Base-by-base conservation (phyloP, 2,113 vertebrate species). In the Laterallus jamaicensis region DNA sequence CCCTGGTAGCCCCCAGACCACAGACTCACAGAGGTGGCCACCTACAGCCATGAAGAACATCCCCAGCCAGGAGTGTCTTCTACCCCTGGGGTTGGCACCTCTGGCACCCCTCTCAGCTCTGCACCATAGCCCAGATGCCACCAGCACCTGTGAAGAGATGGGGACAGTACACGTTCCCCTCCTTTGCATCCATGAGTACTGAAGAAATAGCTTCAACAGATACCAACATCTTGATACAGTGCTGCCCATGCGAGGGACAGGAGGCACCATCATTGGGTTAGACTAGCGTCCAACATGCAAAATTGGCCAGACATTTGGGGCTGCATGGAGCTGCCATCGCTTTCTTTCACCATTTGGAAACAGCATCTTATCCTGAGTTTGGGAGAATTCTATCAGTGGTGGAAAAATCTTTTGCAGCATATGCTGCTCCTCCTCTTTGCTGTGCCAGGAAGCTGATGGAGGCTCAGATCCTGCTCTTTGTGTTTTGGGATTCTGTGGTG, bases 341-440 rank as follows among this genome's bases (percentile, higher is more conserved):
- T 63, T 85, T 31, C 49, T 75, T 82, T 85, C 40, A 62, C 21
- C 0, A 0, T 49, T 79, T 79, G 59, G 37, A 76, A 89, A 67
- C 1, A 3, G 29, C 25, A 54, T 39, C 58, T 75, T 71, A 28
- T 71, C 62, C 40, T 69, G 21, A 28, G 37, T 56, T 79, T 76
- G 63, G 35, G 44, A 93, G 75, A 60, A 86, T 28, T 24, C 11
- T 40, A 22, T 85, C 78, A 19, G 6, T 56, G 52, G 20, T 54
- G 29, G 82, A 82, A 92, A 87, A 63, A 44, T 19, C 25, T 16
- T 91, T 76, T 60, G 26, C 26, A 62, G 39, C 11, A n/a, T 49
- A 76, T 74, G 55, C 44, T 76, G 25, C 59, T 95, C 20, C 37
- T 93, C 67, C 39, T 85, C 70, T 91, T 91, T 42, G 62, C 54